These are phyloP conservation scores for Lutjanus erythropterus DNA, from an alignment of 2,113 vertebrate species.

Conservation along the genomic window DNA sequence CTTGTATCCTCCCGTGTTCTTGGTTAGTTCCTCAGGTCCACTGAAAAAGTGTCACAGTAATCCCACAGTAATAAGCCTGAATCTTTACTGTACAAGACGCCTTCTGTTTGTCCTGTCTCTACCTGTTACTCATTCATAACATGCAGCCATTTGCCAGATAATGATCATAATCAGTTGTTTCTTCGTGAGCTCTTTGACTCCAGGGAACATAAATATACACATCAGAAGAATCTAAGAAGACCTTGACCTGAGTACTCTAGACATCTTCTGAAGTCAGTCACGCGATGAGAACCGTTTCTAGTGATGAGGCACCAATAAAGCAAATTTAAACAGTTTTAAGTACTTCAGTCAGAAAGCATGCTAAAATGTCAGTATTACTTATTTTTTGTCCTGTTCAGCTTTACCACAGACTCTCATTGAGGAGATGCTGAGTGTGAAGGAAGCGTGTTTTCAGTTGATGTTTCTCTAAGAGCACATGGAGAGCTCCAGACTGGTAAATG, in stretches of 20 bases:
- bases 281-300: not conserved
- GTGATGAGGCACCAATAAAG: conserved; percentile 6
- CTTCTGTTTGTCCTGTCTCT: too few relatives aligned
- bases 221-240: too few relatives aligned
- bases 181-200: too few relatives aligned
- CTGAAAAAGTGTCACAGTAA: too few relatives aligned
- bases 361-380: not conserved
- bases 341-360: not conserved
- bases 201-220: too few relatives aligned
- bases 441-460: not conserved
- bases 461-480: not conserved
- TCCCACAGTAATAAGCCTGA: too few relatives aligned
- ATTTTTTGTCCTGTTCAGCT: not conserved
- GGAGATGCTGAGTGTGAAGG: not conserved
- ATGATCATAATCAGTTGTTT: too few relatives aligned
- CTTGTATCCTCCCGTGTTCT: too few relatives aligned
- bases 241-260: not conserved
- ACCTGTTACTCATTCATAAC: too few relatives aligned
- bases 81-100: too few relatives aligned
- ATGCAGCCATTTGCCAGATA: too few relatives aligned
- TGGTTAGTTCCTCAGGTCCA: too few relatives aligned
- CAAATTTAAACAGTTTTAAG: not conserved
- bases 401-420: not conserved
- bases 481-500: not conserved
- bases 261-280: not conserved